phyloP scores from a whole-genome alignment of 2,113 vertebrate genomes.

The Gorsachius goisagi region DNA sequence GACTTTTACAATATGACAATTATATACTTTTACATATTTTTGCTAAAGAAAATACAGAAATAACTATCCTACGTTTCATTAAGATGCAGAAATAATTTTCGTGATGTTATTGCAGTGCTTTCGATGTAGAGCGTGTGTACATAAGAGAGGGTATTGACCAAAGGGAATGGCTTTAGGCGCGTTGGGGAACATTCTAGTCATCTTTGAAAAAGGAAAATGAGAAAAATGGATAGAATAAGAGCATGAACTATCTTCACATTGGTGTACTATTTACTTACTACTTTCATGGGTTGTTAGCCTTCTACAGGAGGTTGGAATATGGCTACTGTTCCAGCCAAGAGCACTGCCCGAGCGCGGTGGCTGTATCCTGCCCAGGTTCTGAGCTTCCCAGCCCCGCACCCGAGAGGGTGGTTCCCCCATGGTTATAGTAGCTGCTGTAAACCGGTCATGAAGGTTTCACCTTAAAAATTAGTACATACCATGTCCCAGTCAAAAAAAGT shows the following conservation, averaged over 20 bases:
- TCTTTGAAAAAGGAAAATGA: background rate
- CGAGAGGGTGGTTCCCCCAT: background rate
- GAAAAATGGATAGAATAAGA: background rate
- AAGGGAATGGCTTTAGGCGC: background rate
- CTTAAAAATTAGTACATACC: background rate
- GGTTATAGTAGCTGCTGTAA: background rate
- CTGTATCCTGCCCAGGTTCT: background rate
- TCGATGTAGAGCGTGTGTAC: fast-evolving
- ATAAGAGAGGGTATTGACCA: background rate
- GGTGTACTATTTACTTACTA: background rate
- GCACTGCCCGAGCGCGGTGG: fast-evolving
- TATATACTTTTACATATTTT: background rate
- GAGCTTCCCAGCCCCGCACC: fast-evolving
- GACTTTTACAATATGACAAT: background rate
- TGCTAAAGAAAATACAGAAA: background rate
- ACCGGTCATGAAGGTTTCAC: background rate
- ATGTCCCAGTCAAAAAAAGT: background rate
- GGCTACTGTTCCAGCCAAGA: background rate
- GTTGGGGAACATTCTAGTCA: background rate
- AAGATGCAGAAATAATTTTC: background rate
- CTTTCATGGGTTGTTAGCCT: background rate
- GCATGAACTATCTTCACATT: background rate
- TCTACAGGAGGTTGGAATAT: background rate
- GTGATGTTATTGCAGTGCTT: background rate
- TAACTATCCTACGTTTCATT: background rate